Evolutionary conservation across 2,888 invertebrate species (phyloP).

Genomic region (Entomobrya proxima): DNA sequence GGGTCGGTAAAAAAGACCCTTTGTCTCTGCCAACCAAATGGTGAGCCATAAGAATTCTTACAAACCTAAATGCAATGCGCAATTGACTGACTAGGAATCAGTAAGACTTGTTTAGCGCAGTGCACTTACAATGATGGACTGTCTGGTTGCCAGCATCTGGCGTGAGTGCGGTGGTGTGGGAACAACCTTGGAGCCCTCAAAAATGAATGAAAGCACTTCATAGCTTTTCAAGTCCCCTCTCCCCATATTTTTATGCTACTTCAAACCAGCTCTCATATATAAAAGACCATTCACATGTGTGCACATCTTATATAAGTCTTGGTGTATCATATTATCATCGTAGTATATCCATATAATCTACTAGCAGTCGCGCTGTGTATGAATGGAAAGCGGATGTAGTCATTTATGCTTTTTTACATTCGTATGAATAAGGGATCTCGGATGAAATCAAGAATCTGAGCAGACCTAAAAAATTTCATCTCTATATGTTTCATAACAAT

Average conservation of each 20-base stretch:
- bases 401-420: constrained; percentile 17
- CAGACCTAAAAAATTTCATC: background rate
- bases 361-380: background rate
- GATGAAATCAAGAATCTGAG: background rate
- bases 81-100: background rate
- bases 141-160: constrained; percentile 44
- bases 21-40: constrained; percentile 57
- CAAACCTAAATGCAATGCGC: too few relatives aligned
- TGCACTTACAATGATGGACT: constrained; percentile 4
- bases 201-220: constrained; percentile 62
- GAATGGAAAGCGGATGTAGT: constrained; percentile 57
- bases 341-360: background rate
- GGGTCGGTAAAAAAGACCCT: constrained; percentile 46
- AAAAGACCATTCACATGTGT: background rate
- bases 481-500: background rate
- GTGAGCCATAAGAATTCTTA: constrained; percentile 7
- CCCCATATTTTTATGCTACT: background rate
- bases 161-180: constrained; percentile 47
- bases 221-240: constrained; percentile 51
- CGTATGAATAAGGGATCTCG: background rate
- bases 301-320: background rate
- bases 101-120: background rate
- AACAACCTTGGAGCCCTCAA: constrained; percentile 63
- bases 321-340: background rate
- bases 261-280: background rate